Conservation (phyloP, 2,888 invertebrate genomes). For the Epinotia nisella region DNA sequence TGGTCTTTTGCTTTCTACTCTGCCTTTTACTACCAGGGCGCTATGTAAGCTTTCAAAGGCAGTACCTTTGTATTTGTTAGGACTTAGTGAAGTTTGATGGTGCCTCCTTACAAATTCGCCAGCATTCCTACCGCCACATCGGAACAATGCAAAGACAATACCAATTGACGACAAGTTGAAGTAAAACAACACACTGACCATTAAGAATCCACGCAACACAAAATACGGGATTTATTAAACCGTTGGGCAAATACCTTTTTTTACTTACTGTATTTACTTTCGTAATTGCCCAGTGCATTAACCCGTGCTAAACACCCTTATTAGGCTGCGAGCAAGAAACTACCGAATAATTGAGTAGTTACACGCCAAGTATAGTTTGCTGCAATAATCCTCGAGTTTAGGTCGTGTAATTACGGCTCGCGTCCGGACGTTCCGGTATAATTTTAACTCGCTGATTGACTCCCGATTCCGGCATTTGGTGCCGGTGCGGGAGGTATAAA, state of each 20-base stretch:
- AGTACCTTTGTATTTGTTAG: no score
- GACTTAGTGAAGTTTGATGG: no score
- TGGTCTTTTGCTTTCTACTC: no score
- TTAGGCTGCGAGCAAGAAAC: slow-evolving; percentile 8
- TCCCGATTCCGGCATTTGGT: slow-evolving; percentile 25
- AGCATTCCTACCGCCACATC: no score
- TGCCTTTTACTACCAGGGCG: no score
- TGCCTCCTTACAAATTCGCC: no score
- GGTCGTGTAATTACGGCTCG: slow-evolving; percentile 10
- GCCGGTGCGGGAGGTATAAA: background rate
- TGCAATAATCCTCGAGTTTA: slow-evolving; percentile 14
- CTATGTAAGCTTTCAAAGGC: no score
- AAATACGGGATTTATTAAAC: slow-evolving; percentile 9
- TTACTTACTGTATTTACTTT: slow-evolving; percentile 14
- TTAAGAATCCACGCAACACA: background rate
- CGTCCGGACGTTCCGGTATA: slow-evolving; percentile 25
- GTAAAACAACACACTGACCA: background rate
- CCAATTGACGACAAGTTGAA: background rate
- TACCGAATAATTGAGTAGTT: slow-evolving; percentile 31
- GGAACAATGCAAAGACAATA: no score
- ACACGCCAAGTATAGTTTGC: slow-evolving; percentile 16
- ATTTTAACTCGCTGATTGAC: slow-evolving; percentile 30
- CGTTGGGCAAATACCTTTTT: slow-evolving; percentile 3
- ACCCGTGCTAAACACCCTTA: slow-evolving; percentile 20
- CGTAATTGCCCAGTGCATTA: slow-evolving; percentile 16